Conservation (phyloP, 2,797 vertebrate genomes). For the Tokudaia muenninki region DNA sequence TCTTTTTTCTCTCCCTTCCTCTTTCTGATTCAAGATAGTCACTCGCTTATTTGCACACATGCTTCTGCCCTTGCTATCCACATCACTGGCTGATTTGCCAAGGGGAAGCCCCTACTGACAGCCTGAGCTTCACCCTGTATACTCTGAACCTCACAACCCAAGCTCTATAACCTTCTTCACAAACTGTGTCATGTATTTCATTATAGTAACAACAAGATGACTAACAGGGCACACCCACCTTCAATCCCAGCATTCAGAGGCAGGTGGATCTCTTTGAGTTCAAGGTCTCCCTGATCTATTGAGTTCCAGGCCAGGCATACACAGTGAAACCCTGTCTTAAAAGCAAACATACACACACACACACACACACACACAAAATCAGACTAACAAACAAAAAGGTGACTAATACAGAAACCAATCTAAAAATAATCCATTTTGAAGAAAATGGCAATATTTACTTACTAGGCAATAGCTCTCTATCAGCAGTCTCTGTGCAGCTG, state of each 20-base stretch:
- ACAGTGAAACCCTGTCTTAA: not conserved
- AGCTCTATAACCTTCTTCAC: slow-evolving; percentile 20
- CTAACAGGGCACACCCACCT: not conserved
- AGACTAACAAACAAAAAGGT: slow-evolving; percentile 9
- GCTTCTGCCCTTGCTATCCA: not conserved
- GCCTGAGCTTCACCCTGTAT: not conserved
- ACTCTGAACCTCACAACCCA: not conserved
- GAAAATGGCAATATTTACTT: slow-evolving; percentile 87
- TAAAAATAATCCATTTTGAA: slow-evolving; percentile 39
- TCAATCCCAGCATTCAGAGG: not conserved
- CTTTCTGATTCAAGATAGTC: not conserved
- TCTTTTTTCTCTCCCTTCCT: not conserved
- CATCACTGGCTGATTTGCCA: not conserved
- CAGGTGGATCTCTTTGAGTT: not conserved
- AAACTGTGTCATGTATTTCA: not conserved
- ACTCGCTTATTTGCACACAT: not conserved
- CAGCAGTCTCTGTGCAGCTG: slow-evolving; percentile 98
- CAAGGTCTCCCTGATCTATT: not conserved
- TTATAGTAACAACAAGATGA: slow-evolving; percentile 1
- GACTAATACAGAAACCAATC: slow-evolving; percentile 17
- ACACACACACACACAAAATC: not conserved
- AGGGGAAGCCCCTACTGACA: not conserved
- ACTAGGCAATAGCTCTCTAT: slow-evolving; percentile 98
- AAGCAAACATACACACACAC: not conserved
- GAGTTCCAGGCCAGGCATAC: not conserved